Conservation (phyloP, 2,888 invertebrate species). For the Arctia plantaginis region DNA sequence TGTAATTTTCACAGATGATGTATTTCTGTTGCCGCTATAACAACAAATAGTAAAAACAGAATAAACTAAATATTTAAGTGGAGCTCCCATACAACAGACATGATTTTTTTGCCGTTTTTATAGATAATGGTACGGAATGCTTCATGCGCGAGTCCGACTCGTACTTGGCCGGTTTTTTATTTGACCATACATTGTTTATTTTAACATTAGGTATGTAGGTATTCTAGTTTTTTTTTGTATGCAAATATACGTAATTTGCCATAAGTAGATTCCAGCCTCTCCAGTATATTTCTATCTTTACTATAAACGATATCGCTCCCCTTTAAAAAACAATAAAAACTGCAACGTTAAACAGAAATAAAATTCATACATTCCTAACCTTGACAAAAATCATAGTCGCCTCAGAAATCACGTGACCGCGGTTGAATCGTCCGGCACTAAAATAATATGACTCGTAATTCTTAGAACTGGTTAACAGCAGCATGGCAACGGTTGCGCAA, state of each 20-base stretch:
- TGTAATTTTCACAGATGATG: no score
- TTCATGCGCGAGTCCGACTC: no score
- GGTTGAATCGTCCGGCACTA: conserved; percentile 55
- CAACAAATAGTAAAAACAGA: no score
- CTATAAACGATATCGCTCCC: not conserved
- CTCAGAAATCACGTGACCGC: conserved; percentile 49
- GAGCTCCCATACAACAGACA: no score
- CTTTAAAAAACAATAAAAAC: conserved; percentile 20
- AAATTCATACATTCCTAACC: conserved; percentile 37
- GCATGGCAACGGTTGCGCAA: conserved; percentile 85
- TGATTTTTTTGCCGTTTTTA: no score
- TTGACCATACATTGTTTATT: not conserved
- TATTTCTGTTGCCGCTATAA: no score
- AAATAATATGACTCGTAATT: conserved; percentile 69
- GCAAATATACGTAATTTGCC: not conserved
- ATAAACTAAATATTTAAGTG: no score
- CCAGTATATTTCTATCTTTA: not conserved
- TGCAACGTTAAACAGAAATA: conserved; percentile 24
- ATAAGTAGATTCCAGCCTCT: not conserved
- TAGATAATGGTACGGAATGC: no score
- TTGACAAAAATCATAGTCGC: conserved; percentile 45
- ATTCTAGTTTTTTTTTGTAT: not conserved
- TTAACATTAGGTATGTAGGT: not conserved
- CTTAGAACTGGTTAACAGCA: conserved; percentile 70
- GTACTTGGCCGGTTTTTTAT: no score